Base-by-base conservation (phyloP, 2,888 invertebrate genomes). In the Prosopocoilus inquinatus region DNA sequence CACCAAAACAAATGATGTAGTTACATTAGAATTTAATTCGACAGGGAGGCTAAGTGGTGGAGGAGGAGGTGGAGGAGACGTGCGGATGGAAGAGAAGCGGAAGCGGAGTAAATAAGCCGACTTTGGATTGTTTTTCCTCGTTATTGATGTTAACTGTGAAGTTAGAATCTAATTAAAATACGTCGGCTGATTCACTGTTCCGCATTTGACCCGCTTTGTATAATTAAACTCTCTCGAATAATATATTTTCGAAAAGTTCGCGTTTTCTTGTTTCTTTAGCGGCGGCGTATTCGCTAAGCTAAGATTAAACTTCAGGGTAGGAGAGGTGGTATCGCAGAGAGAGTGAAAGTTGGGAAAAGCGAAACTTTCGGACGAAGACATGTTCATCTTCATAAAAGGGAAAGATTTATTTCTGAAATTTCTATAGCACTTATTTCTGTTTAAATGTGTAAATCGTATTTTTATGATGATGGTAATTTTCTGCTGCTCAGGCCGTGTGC, bases 101-200 rank as follows among this genome's bases (percentile, higher is more conserved):
- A 20, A 16, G 34, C 46, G 52, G 28, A 54, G 58, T 58, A 58
- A 58, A 58, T 58, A 58, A 58, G 58, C 58, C 55, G 58, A 58
- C 60, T 62, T 58, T 53, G 57, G 60, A 62, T 63, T 57, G 63
- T 63, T 62, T 63, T 63, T 61, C 60, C 58, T 54, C 56, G 61
- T 61, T 58, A 58, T 57, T 58, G 62, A 60, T 61, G 61, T 60
- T 60, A 62, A 62, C 60, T 62, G 62, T 60, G 60, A 59, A 61
- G 59, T 60, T 58, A 48, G 61, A 38, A 60, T 58, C 62, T 60
- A 63, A 63, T 63, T 63, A 63, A 63, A 63, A 62, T 59, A 55
- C 61, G 59, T 56, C 49, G 45, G 56, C 55, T 57, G 59, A 61
- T 61, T 61, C 61, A 57, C 41, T 59, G 61, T 55, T 57, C 54